Evolutionary conservation across 2,113 vertebrate genomes (phyloP).

Genomic region (Pavo muticus): DNA sequence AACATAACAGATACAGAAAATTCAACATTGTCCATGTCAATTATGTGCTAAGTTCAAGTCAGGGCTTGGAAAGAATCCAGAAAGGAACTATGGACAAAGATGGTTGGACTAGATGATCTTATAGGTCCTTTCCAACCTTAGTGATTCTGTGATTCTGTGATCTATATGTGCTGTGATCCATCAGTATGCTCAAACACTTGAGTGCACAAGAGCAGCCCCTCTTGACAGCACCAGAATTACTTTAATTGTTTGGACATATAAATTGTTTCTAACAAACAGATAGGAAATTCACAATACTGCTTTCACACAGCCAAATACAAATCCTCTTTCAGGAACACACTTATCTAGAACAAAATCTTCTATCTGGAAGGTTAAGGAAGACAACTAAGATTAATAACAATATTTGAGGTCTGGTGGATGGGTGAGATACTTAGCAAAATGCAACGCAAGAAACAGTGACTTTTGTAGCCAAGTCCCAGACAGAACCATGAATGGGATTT

Average conservation of each 20-base stretch:
- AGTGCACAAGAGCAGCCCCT: background rate
- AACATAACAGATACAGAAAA: background rate
- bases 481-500: background rate
- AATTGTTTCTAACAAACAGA: background rate
- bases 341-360: background rate
- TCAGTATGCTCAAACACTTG: background rate
- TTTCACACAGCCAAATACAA: background rate
- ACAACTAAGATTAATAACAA: background rate
- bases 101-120: background rate
- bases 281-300: background rate
- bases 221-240: slow-evolving; percentile 1
- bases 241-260: background rate
- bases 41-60: background rate
- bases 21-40: background rate
- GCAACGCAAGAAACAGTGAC: background rate
- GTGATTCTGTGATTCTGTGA: too few relatives aligned
- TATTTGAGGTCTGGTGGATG: background rate
- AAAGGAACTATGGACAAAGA: background rate
- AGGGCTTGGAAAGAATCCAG: background rate
- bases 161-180: slow-evolving; percentile 1
- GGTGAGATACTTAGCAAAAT: background rate
- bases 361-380: background rate
- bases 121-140: too few relatives aligned
- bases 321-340: background rate
- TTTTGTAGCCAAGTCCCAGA: background rate